These are phyloP conservation scores for Protobothrops flavoviridis DNA, from an alignment of 2,113 vertebrate species.

Conservation along the genomic window DNA sequence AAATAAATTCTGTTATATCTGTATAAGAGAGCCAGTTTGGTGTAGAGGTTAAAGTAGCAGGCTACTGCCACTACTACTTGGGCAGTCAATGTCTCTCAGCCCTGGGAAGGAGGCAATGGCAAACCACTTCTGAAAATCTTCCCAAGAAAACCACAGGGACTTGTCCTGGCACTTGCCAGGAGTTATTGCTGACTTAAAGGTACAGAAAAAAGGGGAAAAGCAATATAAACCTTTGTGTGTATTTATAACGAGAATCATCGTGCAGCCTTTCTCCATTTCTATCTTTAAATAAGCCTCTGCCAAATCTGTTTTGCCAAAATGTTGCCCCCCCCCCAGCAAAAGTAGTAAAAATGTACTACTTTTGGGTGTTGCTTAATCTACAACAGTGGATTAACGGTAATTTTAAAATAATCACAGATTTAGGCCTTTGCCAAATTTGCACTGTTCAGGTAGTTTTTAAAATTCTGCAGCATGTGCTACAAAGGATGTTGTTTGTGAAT, in stretches of 20 bases:
- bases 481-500: background rate
- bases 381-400: background rate
- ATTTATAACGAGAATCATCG: background rate
- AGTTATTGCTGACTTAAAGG: background rate
- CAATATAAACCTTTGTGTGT: background rate
- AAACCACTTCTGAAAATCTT: background rate
- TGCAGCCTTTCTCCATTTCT: background rate
- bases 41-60: background rate
- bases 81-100: background rate
- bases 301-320: background rate
- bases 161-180: background rate
- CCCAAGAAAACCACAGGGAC: background rate
- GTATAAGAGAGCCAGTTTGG: background rate
- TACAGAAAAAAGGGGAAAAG: background rate
- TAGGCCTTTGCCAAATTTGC: background rate
- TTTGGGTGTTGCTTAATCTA: background rate
- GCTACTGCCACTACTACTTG: background rate
- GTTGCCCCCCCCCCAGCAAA: background rate
- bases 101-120: background rate
- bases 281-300: background rate
- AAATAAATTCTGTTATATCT: background rate
- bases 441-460: background rate
- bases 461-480: background rate
- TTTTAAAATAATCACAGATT: background rate
- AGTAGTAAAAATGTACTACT: background rate